Base-by-base conservation (phyloP, 2,888 invertebrate genomes). In the Lydus trimaculatus region DNA sequence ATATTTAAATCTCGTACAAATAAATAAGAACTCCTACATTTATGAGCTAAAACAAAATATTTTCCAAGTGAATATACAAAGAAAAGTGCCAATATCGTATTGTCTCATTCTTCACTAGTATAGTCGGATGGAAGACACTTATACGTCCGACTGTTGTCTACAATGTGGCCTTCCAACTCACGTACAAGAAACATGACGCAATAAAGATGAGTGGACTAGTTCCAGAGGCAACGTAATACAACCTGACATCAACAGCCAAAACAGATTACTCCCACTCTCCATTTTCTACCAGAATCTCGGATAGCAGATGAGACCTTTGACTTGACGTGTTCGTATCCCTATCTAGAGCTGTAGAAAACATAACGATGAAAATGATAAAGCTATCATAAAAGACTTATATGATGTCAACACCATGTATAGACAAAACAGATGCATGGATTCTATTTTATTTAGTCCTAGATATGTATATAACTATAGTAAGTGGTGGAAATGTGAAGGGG, bases 161-260 rank as follows among this genome's bases (percentile, higher is more conserved):
- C 74, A 74, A 75, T 73, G 75, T 75, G 71, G 75, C 75, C 75
- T 76, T 75, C 78, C 75, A 62, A 72, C 74, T 77, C 80, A 80
- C 80, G 81, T 81, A 78, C 80, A 75, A 80, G 80, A 81, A 79
- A 80, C 80, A 80, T 79, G 80, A 78, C 78, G 80, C 80, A 81
- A 81, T 81, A 81, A 81, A 81, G 80, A 80, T 77, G 79, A 81
- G 81, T 81, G 80, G 77, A 76, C 73, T 75, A 75, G 70, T 69
- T 73, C 72, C 20, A 23, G 4, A 48, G 67, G 72, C 63, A 76
- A 66, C 64, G 66, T 71, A 71, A 71, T 71, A 66, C 60, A 68
- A 71, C 61, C 71, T 71, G 71, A 71, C 71, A 71, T 65, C 69
- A 66, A 71, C 68, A 71, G 71, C 64, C 61, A 61, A 39, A 64